Evolutionary conservation across 1,140 invertebrate genomes (phyloP).

Genomic region (Mesaphorura yosii): DNA sequence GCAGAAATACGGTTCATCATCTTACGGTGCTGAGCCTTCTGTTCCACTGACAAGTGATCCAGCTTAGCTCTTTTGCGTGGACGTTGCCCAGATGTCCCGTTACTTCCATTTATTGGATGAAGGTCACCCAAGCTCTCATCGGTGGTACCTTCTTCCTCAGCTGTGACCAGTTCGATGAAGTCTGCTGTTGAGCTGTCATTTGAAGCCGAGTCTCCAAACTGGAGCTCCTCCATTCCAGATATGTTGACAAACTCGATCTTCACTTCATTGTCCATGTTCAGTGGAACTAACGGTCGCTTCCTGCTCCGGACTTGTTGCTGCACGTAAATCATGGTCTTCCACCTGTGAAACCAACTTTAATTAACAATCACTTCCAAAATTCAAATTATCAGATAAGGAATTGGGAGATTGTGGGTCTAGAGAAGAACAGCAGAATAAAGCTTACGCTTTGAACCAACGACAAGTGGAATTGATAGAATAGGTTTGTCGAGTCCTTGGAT

Average conservation of each 20-base stretch:
- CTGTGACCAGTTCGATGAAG: slow-evolving; percentile 18
- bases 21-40: slow-evolving; percentile 29
- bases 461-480: not conserved
- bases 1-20: slow-evolving; percentile 32
- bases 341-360: too few relatives aligned
- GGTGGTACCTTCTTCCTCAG: not conserved
- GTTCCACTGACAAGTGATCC: slow-evolving; percentile 26
- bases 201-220: slow-evolving; percentile 11
- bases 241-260: slow-evolving; percentile 28
- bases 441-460: not conserved
- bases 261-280: slow-evolving; percentile 12
- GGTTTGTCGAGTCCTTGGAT: not conserved
- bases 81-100: too few relatives aligned
- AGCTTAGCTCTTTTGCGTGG: slow-evolving; percentile 28
- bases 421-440: not conserved
- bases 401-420: not conserved
- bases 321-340: slow-evolving; percentile 17
- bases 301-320: slow-evolving; percentile 13
- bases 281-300: slow-evolving; percentile 19
- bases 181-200: too few relatives aligned
- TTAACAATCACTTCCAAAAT: too few relatives aligned
- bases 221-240: slow-evolving; percentile 2
- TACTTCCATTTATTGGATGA: too few relatives aligned
- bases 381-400: not conserved
- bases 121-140: not conserved